Base-by-base conservation (phyloP, 2,113 vertebrate genomes). In the Campylomormyrus tamandua region DNA sequence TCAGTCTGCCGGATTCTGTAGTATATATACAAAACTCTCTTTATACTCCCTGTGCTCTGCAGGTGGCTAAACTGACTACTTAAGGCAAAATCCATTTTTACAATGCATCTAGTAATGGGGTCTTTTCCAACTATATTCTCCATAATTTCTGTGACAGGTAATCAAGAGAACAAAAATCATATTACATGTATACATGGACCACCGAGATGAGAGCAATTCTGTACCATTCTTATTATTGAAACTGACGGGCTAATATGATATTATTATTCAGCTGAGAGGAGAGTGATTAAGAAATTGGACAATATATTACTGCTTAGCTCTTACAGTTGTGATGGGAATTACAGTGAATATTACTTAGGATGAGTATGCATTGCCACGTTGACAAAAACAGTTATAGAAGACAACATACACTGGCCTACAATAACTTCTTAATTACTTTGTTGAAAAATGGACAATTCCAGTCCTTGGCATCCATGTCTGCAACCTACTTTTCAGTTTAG, bases 321-420 rank as follows among this genome's bases (percentile, higher is more conserved):
- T 35, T 48, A 15, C 10, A 35, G 27, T 8, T 87, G 48, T 17
- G 49, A 35, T 19, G n/a, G n/a, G 19, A 53, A 87, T 52, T 87
- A 83, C 42, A 84, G 39, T 27, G 84, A 52, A n/a, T 49, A n/a
- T 21, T 49, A 46, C 42, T 50, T 52, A 52, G n/a, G 46, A 35
- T 17, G 49, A 31, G 84, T 48, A 53, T 35, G 85, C 11, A 31
- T 70, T 27, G n/a, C 13, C n/a, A 87, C 50, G 11, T 53, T 31
- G 50, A 87, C 50, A 39, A 53, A 83, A 39, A 53, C 31, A 35
- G 74, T 83, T 53, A 39, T 35, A 89, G 35, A 49, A 93, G 91
- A 93, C 93, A 92, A 93, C 93, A 91, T 91, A 93, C 93, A 91
- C 90, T 62, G 83, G 77, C 85, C 91, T 1, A 58, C 89, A 87